These are phyloP conservation scores for Folsomia candida DNA, from an alignment of 2,888 invertebrate genomes.

Conservation along the genomic window DNA sequence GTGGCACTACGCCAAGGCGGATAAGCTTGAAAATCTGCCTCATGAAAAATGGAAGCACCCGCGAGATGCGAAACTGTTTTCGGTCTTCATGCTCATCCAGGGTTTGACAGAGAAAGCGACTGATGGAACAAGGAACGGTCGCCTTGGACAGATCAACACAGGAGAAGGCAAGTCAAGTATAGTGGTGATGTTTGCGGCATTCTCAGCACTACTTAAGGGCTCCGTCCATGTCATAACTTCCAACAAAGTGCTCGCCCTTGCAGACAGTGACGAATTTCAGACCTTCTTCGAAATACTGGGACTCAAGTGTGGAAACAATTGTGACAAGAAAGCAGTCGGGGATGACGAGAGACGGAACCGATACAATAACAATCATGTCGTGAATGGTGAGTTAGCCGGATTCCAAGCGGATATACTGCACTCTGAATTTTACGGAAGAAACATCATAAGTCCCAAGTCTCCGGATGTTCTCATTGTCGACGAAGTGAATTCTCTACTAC, in stretches of 20 bases:
- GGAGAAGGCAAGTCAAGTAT: background rate
- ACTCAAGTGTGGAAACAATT: background rate
- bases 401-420: conserved; percentile 53
- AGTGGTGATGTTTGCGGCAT: background rate
- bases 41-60: no score
- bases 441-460: conserved; percentile 51
- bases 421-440: conserved; percentile 52
- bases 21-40: no score
- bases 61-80: background rate
- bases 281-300: background rate
- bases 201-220: background rate
- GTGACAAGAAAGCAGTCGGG: background rate
- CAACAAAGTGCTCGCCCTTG: background rate
- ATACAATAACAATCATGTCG: conserved; percentile 45
- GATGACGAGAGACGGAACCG: background rate
- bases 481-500: conserved; percentile 55
- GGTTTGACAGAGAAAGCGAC: no score
- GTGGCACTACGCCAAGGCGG: no score
- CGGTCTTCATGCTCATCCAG: background rate
- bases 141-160: background rate
- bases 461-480: conserved; percentile 53
- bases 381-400: conserved; percentile 52
- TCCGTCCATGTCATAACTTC: background rate
- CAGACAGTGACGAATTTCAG: background rate
- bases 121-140: background rate